phyloP scores from a whole-genome alignment of 2,797 vertebrate species.

The Schizopygopsis malacanthus region DNA sequence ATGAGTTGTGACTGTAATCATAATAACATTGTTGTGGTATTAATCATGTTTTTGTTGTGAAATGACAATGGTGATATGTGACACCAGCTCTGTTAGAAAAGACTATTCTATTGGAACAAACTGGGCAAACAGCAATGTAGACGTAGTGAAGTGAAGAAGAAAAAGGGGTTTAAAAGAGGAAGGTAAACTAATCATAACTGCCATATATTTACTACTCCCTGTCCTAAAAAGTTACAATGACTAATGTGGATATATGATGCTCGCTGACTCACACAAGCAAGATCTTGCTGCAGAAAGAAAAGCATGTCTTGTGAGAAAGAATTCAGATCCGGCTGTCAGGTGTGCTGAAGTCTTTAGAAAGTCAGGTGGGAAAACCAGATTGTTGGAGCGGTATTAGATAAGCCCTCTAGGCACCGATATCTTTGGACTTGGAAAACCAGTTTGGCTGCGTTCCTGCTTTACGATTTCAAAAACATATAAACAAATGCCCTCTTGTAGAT shows the following conservation, averaged over 20 bases:
- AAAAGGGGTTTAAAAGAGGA: not conserved
- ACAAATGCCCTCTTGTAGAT: not conserved
- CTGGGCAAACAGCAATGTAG: slow-evolving; percentile 1
- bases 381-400: not conserved
- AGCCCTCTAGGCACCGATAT: slow-evolving; percentile 25
- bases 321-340: not conserved
- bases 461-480: not conserved
- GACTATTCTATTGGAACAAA: slow-evolving; percentile 42
- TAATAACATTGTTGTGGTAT: not conserved
- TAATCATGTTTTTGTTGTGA: not conserved
- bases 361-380: not conserved
- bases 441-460: slow-evolving; percentile 3
- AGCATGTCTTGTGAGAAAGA: not conserved
- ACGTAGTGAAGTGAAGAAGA: not conserved
- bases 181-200: not conserved
- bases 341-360: slow-evolving; percentile 15
- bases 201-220: not conserved
- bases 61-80: not conserved
- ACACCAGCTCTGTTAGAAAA: slow-evolving; percentile 4
- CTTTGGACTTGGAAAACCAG: slow-evolving; percentile 29
- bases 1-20: not conserved
- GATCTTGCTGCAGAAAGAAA: not conserved
- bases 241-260: not conserved
- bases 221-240: no score
- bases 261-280: not conserved